Percentiles rank a stretch among this genome's conserved stretches.
Conservation (phyloP, 2,797 vertebrate genomes). For the Pangasius sanitwongsei region DNA sequence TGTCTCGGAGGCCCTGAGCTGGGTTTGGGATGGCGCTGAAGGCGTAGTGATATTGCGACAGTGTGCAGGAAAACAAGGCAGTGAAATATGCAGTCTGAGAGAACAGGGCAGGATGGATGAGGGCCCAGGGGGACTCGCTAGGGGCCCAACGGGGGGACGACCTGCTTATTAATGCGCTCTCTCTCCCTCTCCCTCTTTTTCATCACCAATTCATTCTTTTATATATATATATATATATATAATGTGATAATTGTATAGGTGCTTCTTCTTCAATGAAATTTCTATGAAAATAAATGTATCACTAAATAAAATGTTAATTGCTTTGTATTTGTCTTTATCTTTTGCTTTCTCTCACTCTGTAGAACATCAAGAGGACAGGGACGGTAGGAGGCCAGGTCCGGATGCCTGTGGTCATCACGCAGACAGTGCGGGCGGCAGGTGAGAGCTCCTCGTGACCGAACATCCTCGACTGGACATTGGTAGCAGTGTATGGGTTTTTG, state of each 20-base stretch:
- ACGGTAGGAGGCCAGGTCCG: constrained; percentile 76
- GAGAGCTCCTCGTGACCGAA: constrained; percentile 32
- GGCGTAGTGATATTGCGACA: constrained; percentile 29
- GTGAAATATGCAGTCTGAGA: constrained; percentile 80
- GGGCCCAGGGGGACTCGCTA: constrained; percentile 68
- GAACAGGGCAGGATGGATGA: constrained; percentile 78
- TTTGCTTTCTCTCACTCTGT: constrained; percentile 43
- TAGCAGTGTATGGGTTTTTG: background rate
- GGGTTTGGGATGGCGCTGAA: constrained; percentile 24
- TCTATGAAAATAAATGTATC: too few relatives aligned
- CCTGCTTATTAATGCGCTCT: constrained; percentile 70
- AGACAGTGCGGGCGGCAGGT: constrained; percentile 82
- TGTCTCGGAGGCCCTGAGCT: constrained; percentile 16
- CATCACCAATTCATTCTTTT: background rate
- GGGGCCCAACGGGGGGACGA: constrained; percentile 70
- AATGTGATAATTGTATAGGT: background rate
- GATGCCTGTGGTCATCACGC: constrained; percentile 85
- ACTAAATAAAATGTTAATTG: background rate
- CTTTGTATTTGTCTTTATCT: background rate
- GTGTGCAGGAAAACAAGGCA: constrained; percentile 70
- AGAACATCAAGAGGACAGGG: constrained; percentile 80
- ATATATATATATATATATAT: background rate
- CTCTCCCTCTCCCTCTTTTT: background rate
- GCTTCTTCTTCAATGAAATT: background rate
- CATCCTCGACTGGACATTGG: background rate